Evolutionary conservation across 2,113 vertebrate species (phyloP).

Genomic region (Oriolus oriolus): DNA sequence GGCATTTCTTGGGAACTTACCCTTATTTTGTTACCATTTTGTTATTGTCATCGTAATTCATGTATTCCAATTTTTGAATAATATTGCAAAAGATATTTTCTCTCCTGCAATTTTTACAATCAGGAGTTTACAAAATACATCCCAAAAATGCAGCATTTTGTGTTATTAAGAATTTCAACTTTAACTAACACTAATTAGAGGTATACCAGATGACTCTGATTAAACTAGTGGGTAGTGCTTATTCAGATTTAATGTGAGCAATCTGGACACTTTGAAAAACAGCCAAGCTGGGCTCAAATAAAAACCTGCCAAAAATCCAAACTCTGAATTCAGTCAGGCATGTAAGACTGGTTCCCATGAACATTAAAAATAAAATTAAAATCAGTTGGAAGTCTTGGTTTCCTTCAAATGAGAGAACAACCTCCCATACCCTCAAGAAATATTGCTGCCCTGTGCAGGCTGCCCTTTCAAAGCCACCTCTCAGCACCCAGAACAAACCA

Average conservation of each 20-base stretch:
- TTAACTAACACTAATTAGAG: constrained; percentile 69
- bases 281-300: constrained; percentile 69
- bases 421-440: constrained; percentile 45
- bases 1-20: not conserved
- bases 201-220: constrained; percentile 66
- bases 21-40: not conserved
- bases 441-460: not conserved
- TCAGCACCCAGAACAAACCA: not conserved
- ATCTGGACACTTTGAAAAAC: constrained; percentile 74
- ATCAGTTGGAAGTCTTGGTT: constrained; percentile 65
- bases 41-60: not conserved
- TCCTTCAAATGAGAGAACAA: constrained; percentile 33
- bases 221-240: constrained; percentile 66
- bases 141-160: not conserved
- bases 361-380: constrained; percentile 74
- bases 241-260: constrained; percentile 71
- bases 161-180: constrained; percentile 44
- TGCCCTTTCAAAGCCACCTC: constrained; percentile 53
- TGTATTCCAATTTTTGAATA: not conserved
- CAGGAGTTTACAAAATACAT: not conserved
- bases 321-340: constrained; percentile 64
- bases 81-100: not conserved
- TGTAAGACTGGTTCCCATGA: constrained; percentile 68
- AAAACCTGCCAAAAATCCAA: constrained; percentile 72
- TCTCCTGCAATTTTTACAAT: not conserved